Evolutionary conservation across 2,888 invertebrate species (phyloP), one percentile per base, ranked within the genome.

Genomic region (Erebia ligea): DNA sequence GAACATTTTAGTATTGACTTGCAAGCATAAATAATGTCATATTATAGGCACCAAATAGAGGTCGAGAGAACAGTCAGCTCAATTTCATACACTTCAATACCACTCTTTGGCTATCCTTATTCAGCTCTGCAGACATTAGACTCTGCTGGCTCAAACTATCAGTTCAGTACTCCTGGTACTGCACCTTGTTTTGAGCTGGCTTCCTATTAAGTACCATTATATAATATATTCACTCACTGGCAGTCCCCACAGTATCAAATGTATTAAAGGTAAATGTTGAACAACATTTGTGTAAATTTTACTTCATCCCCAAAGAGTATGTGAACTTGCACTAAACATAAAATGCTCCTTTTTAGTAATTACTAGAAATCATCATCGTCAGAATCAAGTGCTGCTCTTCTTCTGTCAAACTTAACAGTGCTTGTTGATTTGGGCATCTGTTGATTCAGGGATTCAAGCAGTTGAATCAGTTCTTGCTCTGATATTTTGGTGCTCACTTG

Each of bases 341-440:
- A 25, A 42, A 42, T 42, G 42, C 63, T 21, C 21, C 9, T 19
- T 42, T 52, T 25, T 13, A 54, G 61, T 45, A 67, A 25, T 13
- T 56, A 34, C 56, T 52, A 57, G 56, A 62, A 62, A 62, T 62
- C 90, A 79, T 97, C 97, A 83, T 97, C 97, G 80, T 97, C 97
- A 1, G 97, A 97, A 86, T 98, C 98, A 70, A 98, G 89, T 67
- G 97, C 97, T 67, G 97, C 97, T 89, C 98, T 95, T 82, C 98
- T 95, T 82, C 98, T 94, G 86, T 98, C 98, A 93, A 98, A 98
- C 94, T 98, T 98, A 0, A 98, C 98, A 54, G 96, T 96, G 71
- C 96, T 96, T 61, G 94, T 94, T 78, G 95, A 95, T 82, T 95
- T 96, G 61, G 97, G 96, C 93, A 97, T 95, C 86, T 97, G 97